Conservation (phyloP, 2,113 vertebrate genomes). For the Pterophyllum scalare region DNA sequence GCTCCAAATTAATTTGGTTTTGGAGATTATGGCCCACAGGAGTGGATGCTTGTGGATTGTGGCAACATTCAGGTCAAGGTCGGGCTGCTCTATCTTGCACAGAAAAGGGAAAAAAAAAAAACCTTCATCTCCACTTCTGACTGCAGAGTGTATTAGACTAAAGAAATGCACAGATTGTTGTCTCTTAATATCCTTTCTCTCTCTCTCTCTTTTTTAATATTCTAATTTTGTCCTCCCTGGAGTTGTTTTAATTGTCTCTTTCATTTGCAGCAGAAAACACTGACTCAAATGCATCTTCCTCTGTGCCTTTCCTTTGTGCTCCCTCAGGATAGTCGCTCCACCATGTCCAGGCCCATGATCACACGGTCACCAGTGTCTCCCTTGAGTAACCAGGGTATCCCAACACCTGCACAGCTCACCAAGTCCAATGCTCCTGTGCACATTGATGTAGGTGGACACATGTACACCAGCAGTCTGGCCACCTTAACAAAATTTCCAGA, state of each 20-base stretch:
- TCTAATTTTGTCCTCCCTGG: background rate
- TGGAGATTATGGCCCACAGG: conserved; percentile 77
- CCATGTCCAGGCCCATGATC: conserved; percentile 99
- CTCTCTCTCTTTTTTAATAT: background rate
- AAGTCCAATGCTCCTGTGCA: conserved; percentile 99
- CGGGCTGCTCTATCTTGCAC: conserved; percentile 67
- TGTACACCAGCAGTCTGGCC: conserved; percentile 99
- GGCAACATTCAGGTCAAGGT: conserved; percentile 82
- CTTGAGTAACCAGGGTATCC: conserved; percentile 98
- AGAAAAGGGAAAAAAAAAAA: conserved; percentile 15
- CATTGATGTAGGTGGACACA: conserved; percentile 98
- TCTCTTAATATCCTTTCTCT: background rate
- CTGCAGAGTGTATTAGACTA: conserved; percentile 9
- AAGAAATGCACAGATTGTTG: background rate
- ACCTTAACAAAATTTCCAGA: conserved; percentile 98
- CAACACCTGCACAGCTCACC: conserved; percentile 97
- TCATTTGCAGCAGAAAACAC: background rate
- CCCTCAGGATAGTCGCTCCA: conserved; percentile 94
- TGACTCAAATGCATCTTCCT: background rate
- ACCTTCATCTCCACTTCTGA: background rate
- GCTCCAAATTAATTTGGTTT: conserved; percentile 78
- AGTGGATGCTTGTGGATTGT: conserved; percentile 64
- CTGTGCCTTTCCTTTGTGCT: conserved; percentile 7
- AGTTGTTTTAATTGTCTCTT: background rate
- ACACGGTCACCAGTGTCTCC: conserved; percentile 98